These are phyloP conservation scores for Oreohelix idahoensis DNA, from an alignment of 1,140 invertebrate genomes.

Conservation along the genomic window DNA sequence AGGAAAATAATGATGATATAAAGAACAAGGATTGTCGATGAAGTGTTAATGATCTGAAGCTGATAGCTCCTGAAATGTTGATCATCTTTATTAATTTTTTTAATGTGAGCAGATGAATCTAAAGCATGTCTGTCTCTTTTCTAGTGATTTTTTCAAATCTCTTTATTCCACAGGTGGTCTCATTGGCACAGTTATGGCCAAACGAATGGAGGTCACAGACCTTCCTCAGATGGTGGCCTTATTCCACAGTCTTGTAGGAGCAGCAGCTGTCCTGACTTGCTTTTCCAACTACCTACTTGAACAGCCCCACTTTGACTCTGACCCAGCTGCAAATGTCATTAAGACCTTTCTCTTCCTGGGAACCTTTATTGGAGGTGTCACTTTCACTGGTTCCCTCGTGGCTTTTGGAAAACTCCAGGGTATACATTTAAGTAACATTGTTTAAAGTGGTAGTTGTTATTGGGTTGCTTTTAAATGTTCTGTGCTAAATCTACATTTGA, in stretches of 20 bases:
- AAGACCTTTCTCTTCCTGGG: slow-evolving; percentile 91
- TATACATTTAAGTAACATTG: slow-evolving; percentile 51
- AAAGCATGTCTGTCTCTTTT: too few relatives aligned
- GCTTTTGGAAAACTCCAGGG: slow-evolving; percentile 93
- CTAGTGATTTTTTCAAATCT: too few relatives aligned
- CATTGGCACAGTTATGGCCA: slow-evolving; percentile 78
- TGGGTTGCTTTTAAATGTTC: too few relatives aligned
- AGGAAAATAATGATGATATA: too few relatives aligned
- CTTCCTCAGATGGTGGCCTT: slow-evolving; percentile 91
- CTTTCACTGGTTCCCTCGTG: slow-evolving; percentile 89
- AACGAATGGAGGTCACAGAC: slow-evolving; percentile 89
- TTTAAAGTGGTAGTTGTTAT: too few relatives aligned
- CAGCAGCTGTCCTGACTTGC: slow-evolving; percentile 90
- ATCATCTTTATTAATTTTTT: too few relatives aligned
- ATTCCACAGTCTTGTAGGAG: slow-evolving; percentile 90
- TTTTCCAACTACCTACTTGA: slow-evolving; percentile 88
- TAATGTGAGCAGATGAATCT: too few relatives aligned
- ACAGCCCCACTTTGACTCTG: slow-evolving; percentile 85
- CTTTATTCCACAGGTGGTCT: slow-evolving; percentile 58
- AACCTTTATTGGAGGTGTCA: slow-evolving; percentile 91
- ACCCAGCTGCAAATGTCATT: slow-evolving; percentile 86
- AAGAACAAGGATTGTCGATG: too few relatives aligned
- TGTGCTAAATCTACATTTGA: too few relatives aligned
- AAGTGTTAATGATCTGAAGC: too few relatives aligned
- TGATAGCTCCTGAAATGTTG: too few relatives aligned